A percentile compares a stretch with the other conserved stretches of the same genome.
phyloP scores from a whole-genome alignment of 2,113 vertebrate genomes.

The Brienomyrus longianalis region DNA sequence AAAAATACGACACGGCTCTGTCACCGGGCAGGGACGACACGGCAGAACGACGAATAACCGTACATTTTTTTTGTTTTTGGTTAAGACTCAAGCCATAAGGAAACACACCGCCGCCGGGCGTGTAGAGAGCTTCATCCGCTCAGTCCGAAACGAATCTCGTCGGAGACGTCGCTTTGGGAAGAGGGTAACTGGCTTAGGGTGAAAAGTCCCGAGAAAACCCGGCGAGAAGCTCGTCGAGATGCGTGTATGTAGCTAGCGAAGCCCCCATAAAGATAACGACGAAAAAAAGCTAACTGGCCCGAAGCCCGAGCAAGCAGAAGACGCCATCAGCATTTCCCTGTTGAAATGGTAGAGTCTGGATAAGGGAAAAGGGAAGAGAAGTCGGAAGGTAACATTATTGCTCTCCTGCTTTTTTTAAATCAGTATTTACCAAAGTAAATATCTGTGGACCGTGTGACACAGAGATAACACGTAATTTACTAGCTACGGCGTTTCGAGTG shows the following conservation, averaged over 20 bases:
- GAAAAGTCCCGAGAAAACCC: slow-evolving; percentile 13
- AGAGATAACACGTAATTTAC: neutral
- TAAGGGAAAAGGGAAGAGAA: slow-evolving; percentile 56
- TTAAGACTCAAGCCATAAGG: neutral
- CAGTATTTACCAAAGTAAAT: neutral
- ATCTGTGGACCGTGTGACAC: neutral
- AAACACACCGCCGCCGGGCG: neutral
- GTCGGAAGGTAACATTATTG: slow-evolving; percentile 45
- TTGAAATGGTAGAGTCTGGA: slow-evolving; percentile 74
- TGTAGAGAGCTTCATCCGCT: slow-evolving; percentile 2
- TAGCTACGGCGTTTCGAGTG: neutral
- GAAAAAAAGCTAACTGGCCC: slow-evolving; percentile 56
- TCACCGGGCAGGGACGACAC: slow-evolving; percentile 66
- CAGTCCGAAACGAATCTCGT: slow-evolving; percentile 1
- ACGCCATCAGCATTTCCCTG: slow-evolving; percentile 71
- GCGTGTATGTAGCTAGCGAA: neutral
- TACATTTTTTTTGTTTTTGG: neutral
- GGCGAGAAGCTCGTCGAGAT: neutral
- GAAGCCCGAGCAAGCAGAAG: slow-evolving; percentile 56
- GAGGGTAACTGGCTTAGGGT: slow-evolving; percentile 6
- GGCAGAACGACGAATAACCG: slow-evolving; percentile 42
- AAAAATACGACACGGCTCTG: slow-evolving; percentile 42
- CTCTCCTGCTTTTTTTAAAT: neutral
- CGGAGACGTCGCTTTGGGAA: slow-evolving; percentile 12
- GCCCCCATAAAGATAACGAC: neutral